Percentiles rank a stretch among this genome's conserved stretches.
These are phyloP conservation scores for Lasioglossum baleicum DNA, from an alignment of 1,140 invertebrate genomes.

Conservation along the genomic window DNA sequence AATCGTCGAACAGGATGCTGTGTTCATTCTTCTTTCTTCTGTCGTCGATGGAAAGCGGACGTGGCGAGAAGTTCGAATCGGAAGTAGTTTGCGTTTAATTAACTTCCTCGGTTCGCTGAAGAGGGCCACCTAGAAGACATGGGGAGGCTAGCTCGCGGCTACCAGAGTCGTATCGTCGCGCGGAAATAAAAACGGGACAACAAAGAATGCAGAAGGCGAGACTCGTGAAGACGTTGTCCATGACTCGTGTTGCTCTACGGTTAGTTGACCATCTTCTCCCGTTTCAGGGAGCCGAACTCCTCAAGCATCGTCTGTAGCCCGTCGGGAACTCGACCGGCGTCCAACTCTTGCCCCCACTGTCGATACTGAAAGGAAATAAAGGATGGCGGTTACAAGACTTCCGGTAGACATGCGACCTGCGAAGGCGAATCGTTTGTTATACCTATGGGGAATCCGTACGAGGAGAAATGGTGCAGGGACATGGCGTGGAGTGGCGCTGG, in stretches of 20 bases:
- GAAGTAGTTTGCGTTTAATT: no score
- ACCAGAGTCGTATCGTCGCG: no score
- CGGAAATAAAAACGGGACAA: neutral
- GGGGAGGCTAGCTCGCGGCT: no score
- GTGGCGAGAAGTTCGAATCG: constrained; percentile 5
- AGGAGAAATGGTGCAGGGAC: no score
- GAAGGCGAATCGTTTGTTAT: no score
- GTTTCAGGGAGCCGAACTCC: constrained; percentile 84
- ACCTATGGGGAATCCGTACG: no score
- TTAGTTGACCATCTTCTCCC: constrained; percentile 77
- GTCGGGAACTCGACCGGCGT: constrained; percentile 88
- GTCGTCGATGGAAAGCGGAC: neutral
- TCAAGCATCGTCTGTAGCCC: constrained; percentile 87
- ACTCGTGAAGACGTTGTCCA: constrained; percentile 28
- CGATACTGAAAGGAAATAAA: constrained; percentile 85
- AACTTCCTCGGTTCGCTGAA: no score
- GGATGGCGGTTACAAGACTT: constrained; percentile 20
- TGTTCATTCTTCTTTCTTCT: neutral
- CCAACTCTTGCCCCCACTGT: constrained; percentile 89
- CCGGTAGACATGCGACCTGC: neutral
- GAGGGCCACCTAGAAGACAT: no score
- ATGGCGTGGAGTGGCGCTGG: no score
- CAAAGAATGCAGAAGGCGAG: constrained; percentile 5
- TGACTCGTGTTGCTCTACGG: constrained; percentile 40
- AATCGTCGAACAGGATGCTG: no score